These are phyloP conservation scores for Xanthorhoe spadicearia DNA, from an alignment of 2,888 invertebrate genomes.

Conservation along the genomic window DNA sequence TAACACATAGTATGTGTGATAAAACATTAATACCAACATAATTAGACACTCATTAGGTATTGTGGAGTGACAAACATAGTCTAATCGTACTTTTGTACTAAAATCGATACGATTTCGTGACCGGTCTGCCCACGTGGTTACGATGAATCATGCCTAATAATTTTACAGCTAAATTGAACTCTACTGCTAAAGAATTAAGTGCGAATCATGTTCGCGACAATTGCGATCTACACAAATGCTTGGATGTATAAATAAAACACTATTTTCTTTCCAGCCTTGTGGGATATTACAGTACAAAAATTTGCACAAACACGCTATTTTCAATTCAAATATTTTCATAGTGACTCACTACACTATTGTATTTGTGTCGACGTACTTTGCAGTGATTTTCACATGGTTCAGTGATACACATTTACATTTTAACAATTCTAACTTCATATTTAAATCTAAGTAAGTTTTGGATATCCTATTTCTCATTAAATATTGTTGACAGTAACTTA, in stretches of 20 bases:
- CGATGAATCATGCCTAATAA: conserved; percentile 63
- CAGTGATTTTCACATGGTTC: conserved; percentile 12
- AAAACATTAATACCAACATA: conserved; percentile 1
- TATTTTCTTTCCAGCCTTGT: conserved; percentile 63
- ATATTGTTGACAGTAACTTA: conserved; percentile 45
- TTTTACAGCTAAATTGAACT: conserved; percentile 55
- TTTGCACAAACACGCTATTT: conserved; percentile 55
- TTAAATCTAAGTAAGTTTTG: conserved; percentile 17
- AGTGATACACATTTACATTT: conserved; percentile 17
- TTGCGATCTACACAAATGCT: conserved; percentile 57
- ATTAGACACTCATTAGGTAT: conserved; percentile 22
- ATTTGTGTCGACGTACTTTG: conserved; percentile 7
- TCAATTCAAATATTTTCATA: conserved; percentile 52
- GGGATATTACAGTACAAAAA: conserved; percentile 54
- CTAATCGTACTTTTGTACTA: conserved; percentile 57
- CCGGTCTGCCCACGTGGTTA: conserved; percentile 54
- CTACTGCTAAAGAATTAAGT: conserved; percentile 49
- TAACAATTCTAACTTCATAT: conserved; percentile 9
- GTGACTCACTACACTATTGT: conserved; percentile 47
- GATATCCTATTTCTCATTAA: conserved; percentile 15
- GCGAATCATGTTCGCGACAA: conserved; percentile 50
- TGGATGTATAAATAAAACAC: conserved; percentile 58
- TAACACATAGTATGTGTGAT: conserved; percentile 8
- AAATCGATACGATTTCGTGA: conserved; percentile 71
- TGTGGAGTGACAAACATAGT: conserved; percentile 34